Evolutionary conservation across 1,140 invertebrate species (phyloP).

Genomic region (Leptinotarsa texana): DNA sequence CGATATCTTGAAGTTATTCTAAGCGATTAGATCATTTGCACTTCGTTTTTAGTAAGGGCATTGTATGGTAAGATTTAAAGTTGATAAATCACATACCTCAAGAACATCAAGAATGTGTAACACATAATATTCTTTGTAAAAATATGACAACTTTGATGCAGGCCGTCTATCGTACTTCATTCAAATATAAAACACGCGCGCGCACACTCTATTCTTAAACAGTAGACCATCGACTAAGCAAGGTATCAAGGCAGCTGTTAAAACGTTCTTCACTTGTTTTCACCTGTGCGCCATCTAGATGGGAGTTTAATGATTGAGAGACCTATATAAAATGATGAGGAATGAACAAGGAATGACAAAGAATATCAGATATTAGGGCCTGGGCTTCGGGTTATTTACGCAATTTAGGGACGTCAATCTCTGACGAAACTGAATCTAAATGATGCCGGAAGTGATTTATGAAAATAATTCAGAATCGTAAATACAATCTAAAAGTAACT

Average conservation of each 20-base stretch:
- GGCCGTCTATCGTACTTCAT: slow-evolving; percentile 6
- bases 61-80: too few relatives aligned
- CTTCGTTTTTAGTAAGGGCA: not conserved
- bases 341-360: not conserved
- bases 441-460: too few relatives aligned
- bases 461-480: too few relatives aligned
- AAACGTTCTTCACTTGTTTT: slow-evolving; percentile 43
- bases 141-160: slow-evolving; percentile 7
- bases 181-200: slow-evolving; percentile 31
- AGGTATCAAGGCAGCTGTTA: slow-evolving; percentile 39
- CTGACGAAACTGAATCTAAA: too few relatives aligned
- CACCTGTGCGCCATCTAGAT: slow-evolving; percentile 51
- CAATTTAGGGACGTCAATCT: too few relatives aligned
- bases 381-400: too few relatives aligned
- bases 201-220: slow-evolving; percentile 46
- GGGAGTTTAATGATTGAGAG: slow-evolving; percentile 11
- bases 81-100: not conserved
- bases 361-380: not conserved
- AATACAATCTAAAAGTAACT: too few relatives aligned
- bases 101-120: slow-evolving; percentile 6
- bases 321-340: slow-evolving; percentile 3
- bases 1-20: not conserved
- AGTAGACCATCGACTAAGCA: slow-evolving; percentile 54
- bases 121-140: not conserved
- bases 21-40: not conserved